Conservation (phyloP, 2,113 vertebrate genomes). For the Tautogolabrus adspersus region DNA sequence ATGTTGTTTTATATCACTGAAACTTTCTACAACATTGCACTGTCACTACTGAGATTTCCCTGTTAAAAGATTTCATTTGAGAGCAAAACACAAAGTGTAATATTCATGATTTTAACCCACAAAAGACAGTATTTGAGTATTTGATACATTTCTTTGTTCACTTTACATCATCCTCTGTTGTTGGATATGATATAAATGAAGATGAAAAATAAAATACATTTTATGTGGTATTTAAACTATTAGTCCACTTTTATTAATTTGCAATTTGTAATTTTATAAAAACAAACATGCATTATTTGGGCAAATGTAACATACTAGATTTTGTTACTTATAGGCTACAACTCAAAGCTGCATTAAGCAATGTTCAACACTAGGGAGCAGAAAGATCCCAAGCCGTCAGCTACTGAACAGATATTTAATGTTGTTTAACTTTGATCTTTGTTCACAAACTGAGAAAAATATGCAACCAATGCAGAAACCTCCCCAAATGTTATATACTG, state of each 20-base stretch:
- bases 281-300: background rate
- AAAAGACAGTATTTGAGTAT: background rate
- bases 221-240: background rate
- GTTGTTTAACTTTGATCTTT: background rate
- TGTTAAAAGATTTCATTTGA: no score
- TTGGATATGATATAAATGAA: background rate
- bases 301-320: background rate
- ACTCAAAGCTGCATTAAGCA: background rate
- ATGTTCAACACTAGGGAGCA: conserved; percentile 24
- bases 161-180: background rate
- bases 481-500: no score
- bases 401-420: background rate
- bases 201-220: background rate
- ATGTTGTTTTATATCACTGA: background rate
- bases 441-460: background rate
- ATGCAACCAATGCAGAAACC: no score
- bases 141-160: background rate
- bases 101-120: background rate
- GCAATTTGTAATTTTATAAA: no score
- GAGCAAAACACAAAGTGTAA: no score
- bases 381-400: background rate
- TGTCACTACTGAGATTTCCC: background rate
- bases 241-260: background rate
- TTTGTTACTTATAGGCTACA: background rate
- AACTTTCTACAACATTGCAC: background rate